Evolutionary conservation across 2,888 invertebrate genomes (phyloP).

Genomic region (Biston betularia): DNA sequence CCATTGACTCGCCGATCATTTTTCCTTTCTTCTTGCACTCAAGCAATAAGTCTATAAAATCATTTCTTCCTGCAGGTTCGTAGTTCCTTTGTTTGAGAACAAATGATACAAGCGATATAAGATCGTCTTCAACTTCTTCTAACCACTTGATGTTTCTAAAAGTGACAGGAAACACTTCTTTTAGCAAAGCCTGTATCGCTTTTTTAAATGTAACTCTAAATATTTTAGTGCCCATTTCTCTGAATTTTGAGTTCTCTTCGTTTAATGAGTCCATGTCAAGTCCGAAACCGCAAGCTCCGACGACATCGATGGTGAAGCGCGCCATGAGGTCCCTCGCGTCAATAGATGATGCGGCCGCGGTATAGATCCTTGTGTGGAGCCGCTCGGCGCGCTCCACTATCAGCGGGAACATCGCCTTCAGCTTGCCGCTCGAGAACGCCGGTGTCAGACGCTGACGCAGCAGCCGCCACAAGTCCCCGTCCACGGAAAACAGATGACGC

Average conservation of each 20-base stretch:
- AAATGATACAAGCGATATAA: conserved; percentile 42
- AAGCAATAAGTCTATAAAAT: conserved; percentile 61
- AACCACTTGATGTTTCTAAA: conserved; percentile 11
- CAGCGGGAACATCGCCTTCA: conserved; percentile 71
- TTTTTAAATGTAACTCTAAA: conserved; percentile 37
- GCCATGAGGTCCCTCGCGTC: conserved; percentile 63
- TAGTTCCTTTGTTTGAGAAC: conserved; percentile 59
- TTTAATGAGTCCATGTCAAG: conserved; percentile 58
- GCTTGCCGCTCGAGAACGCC: conserved; percentile 66
- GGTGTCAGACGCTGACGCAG: conserved; percentile 66
- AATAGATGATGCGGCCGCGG: conserved; percentile 51
- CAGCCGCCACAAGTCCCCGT: conserved; percentile 69
- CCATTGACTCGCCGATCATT: conserved; percentile 63
- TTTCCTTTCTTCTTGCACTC: conserved; percentile 58
- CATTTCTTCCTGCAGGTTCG: conserved; percentile 60
- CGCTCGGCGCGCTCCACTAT: conserved; percentile 67
- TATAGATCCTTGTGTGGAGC: conserved; percentile 49
- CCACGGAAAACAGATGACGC: conserved; percentile 59
- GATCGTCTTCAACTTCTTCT: conserved; percentile 45
- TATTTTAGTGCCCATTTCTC: conserved; percentile 53
- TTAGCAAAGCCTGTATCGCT: conserved; percentile 15
- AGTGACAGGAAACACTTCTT: conserved; percentile 14
- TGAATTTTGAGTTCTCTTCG: conserved; percentile 57
- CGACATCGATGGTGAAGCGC: conserved; percentile 64
- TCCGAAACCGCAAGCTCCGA: conserved; percentile 65